Evolutionary conservation across 2,113 vertebrate species (phyloP).

Genomic region (Ophiodon elongatus): DNA sequence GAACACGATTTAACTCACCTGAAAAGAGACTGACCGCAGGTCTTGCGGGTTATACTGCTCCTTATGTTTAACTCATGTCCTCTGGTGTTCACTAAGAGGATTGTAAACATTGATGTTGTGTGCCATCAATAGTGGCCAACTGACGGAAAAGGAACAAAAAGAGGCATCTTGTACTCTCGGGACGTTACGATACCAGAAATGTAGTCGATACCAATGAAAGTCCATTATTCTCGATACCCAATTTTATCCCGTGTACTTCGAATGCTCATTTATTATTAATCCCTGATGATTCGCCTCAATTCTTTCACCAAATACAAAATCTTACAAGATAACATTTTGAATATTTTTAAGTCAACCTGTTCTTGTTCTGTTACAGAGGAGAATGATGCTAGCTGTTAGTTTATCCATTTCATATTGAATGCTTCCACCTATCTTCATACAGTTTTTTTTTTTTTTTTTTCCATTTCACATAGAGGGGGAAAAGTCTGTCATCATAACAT

Average conservation of each 20-base stretch:
- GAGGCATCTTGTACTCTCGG: neutral
- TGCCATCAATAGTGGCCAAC: neutral
- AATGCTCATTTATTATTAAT: neutral
- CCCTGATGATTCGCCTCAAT: neutral
- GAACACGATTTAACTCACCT: too few species aligned
- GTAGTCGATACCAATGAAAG: neutral
- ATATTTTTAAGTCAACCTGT: neutral
- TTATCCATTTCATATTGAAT: too few species aligned
- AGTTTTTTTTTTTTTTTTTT: too few species aligned
- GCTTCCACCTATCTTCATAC: too few species aligned
- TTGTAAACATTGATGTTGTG: neutral
- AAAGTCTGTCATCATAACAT: neutral
- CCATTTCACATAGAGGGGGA: neutral
- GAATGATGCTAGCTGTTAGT: neutral
- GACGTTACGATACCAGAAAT: neutral
- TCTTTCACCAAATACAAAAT: too few species aligned
- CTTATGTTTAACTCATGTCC: constrained; percentile 4
- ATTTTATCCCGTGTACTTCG: neutral
- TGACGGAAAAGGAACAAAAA: neutral
- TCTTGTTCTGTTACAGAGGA: neutral
- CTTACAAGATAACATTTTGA: too few species aligned
- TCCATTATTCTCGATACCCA: neutral
- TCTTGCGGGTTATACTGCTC: neutral
- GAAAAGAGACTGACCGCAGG: neutral
- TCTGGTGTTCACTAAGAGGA: neutral